A percentile compares a stretch with the other conserved stretches of the same genome.
These are phyloP conservation scores for Chloroceryle inda DNA, from an alignment of 2,797 vertebrate species.

Conservation along the genomic window DNA sequence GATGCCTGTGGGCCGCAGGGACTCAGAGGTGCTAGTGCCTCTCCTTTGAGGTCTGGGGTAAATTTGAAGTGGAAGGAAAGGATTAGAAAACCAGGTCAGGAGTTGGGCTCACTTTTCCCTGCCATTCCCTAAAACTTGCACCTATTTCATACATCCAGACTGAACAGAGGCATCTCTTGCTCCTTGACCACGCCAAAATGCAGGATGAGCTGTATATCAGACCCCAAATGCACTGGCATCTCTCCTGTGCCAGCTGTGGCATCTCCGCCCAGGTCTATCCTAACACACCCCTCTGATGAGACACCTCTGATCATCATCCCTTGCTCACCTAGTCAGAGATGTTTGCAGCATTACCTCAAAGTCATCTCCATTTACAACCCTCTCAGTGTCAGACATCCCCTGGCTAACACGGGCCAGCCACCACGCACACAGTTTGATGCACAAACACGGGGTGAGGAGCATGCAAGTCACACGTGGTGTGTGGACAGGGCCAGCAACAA, in stretches of 20 bases:
- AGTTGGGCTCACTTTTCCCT: not conserved
- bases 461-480: rapidly evolving
- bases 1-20: not conserved
- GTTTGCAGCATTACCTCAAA: conserved; percentile 14
- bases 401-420: not conserved
- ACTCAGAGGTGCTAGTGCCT: not conserved
- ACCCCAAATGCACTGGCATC: not conserved
- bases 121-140: not conserved
- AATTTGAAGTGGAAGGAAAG: not conserved
- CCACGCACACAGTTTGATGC: rapidly evolving
- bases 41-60: not conserved
- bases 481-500: not conserved
- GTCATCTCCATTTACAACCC: not conserved
- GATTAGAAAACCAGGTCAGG: not conserved
- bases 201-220: not conserved
- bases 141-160: not conserved
- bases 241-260: not conserved
- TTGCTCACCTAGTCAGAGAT: not conserved
- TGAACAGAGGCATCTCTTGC: not conserved
- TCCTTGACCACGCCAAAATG: not conserved
- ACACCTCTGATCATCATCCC: not conserved
- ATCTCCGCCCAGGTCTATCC: not conserved
- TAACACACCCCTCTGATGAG: rapidly evolving
- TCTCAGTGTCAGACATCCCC: not conserved
- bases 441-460: not conserved